Evolutionary conservation across 2,797 vertebrate genomes (phyloP).

Genomic region (Enteromius radiatus): DNA sequence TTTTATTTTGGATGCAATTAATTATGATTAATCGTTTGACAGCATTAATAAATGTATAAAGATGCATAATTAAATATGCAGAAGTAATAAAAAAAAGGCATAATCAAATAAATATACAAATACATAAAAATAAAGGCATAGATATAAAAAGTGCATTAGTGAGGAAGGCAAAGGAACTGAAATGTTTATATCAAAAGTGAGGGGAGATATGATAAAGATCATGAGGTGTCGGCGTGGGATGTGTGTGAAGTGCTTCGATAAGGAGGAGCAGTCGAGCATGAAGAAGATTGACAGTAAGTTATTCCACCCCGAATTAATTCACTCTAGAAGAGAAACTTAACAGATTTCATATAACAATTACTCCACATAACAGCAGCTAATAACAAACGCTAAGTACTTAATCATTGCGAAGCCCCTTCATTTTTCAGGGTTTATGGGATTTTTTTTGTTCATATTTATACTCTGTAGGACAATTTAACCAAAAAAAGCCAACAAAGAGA

Average conservation of each 20-base stretch:
- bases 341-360: neutral
- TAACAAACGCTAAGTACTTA: no score
- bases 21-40: no score
- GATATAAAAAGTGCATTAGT: neutral
- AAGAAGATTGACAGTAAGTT: slow-evolving; percentile 5
- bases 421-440: neutral
- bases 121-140: no score
- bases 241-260: neutral
- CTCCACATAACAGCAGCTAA: no score
- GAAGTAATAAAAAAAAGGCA: no score
- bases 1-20: no score
- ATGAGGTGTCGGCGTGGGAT: neutral
- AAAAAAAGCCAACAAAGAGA: neutral
- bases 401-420: neutral
- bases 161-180: neutral
- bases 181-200: neutral
- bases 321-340: neutral
- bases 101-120: neutral
- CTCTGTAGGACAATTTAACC: neutral
- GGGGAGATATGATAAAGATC: slow-evolving; percentile 11
- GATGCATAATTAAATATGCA: neutral
- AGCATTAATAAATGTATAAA: neutral
- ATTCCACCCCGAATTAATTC: neutral
- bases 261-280: neutral
- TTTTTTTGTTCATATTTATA: neutral